Conservation (phyloP, 1,140 invertebrate genomes). For the Lepidurus couesii region DNA sequence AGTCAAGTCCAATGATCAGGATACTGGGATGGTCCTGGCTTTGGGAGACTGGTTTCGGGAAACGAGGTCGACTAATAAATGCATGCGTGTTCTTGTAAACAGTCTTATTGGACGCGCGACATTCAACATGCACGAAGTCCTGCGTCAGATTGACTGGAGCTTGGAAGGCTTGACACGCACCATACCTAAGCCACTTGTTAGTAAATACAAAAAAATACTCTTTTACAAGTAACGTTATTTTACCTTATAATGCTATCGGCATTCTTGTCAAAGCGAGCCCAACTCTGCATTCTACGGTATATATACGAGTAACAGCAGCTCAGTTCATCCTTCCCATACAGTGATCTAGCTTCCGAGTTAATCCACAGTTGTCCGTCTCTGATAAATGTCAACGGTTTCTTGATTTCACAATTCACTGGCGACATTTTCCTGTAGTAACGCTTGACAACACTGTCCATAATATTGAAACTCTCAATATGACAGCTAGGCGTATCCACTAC, state of each 20-base stretch:
- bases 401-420: not conserved
- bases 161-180: not conserved
- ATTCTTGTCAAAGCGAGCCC: not conserved
- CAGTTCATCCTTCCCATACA: not conserved
- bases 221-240: not conserved
- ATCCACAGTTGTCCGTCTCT: not conserved
- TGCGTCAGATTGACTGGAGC: not conserved
- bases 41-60: slow-evolving; percentile 55
- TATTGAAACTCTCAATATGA: not conserved
- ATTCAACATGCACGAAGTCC: not conserved
- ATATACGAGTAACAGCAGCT: not conserved
- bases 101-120: not conserved
- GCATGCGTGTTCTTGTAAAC: not conserved
- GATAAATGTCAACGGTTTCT: not conserved
- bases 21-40: slow-evolving; percentile 39
- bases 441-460: not conserved
- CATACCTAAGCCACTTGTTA: not conserved
- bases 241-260: not conserved
- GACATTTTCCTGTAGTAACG: not conserved
- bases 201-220: not conserved
- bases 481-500: not conserved
- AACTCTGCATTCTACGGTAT: not conserved
- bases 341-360: not conserved
- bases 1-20: slow-evolving; percentile 53
- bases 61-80: not conserved